Evolutionary conservation across 2,113 vertebrate species (phyloP).

Genomic region (Spea multiplicata): DNA sequence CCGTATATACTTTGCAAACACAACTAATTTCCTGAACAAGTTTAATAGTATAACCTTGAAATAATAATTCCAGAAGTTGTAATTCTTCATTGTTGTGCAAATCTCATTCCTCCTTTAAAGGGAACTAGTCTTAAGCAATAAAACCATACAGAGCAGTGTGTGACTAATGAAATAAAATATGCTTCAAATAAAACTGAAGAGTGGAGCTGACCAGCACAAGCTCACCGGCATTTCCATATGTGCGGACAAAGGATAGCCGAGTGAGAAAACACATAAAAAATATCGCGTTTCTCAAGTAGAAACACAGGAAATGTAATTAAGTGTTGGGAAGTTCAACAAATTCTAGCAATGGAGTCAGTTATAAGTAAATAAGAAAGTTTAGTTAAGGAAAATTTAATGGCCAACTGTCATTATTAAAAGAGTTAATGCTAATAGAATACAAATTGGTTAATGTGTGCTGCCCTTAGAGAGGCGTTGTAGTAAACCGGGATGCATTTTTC

Average conservation of each 20-base stretch:
- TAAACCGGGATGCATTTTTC: too few relatives aligned
- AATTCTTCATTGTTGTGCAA: constrained; percentile 12
- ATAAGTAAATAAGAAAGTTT: background rate
- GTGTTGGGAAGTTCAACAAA: constrained; percentile 27
- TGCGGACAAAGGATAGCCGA: constrained; percentile 39
- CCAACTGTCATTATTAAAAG: too few relatives aligned
- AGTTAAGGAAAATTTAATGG: too few relatives aligned
- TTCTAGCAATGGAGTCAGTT: background rate
- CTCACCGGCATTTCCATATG: constrained; percentile 25
- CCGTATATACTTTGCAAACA: background rate
- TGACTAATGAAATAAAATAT: constrained; percentile 38
- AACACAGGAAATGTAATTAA: constrained; percentile 41
- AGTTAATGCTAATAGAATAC: too few relatives aligned
- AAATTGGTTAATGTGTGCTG: too few relatives aligned
- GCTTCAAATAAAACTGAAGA: constrained; percentile 33
- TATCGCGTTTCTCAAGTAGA: constrained; percentile 32
- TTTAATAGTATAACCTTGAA: background rate
- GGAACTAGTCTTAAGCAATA: constrained; percentile 26
- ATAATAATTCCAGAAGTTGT: constrained; percentile 6
- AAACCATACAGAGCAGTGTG: constrained; percentile 29
- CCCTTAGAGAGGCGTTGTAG: too few relatives aligned
- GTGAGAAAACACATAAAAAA: constrained; percentile 43
- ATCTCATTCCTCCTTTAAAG: constrained; percentile 10
- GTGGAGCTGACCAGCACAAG: constrained; percentile 24
- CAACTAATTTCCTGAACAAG: background rate